These are phyloP conservation scores for Neomonachus schauinslandi DNA, from an alignment of 2,113 vertebrate species.

Conservation along the genomic window DNA sequence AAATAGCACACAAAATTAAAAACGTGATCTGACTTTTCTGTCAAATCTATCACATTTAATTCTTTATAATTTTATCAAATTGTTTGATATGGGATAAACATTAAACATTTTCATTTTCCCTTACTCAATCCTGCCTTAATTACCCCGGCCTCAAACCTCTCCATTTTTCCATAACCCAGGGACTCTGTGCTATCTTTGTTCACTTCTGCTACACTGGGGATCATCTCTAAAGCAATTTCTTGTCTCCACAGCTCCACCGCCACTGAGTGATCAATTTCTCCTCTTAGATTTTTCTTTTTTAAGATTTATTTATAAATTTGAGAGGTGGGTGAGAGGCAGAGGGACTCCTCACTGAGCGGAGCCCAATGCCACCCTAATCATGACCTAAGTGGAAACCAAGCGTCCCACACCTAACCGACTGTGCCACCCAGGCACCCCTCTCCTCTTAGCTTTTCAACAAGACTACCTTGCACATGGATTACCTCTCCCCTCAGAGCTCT, in stretches of 20 bases:
- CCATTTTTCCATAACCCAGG: background rate
- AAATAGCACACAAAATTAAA: background rate
- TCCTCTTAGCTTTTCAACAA: background rate
- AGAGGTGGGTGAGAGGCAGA: background rate
- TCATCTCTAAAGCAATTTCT: background rate
- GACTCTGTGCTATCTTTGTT: background rate
- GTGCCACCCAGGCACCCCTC: background rate
- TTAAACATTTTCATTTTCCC: background rate
- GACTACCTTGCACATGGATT: background rate
- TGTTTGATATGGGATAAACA: background rate
- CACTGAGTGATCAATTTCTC: background rate
- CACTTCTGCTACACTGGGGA: background rate
- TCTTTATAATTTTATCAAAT: background rate
- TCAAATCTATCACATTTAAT: background rate
- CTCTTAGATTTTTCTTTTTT: background rate
- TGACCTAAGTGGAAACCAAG: background rate
- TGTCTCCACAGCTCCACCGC: background rate
- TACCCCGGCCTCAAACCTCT: background rate
- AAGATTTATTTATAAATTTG: background rate
- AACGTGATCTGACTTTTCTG: background rate
- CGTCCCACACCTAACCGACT: background rate
- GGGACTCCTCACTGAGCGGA: background rate
- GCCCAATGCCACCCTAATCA: background rate
- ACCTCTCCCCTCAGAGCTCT: background rate
- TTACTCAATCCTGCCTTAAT: background rate